Evolutionary conservation across 1,140 invertebrate species (phyloP), one percentile per base, ranked within the genome.

Genomic region (Linepithema humile): DNA sequence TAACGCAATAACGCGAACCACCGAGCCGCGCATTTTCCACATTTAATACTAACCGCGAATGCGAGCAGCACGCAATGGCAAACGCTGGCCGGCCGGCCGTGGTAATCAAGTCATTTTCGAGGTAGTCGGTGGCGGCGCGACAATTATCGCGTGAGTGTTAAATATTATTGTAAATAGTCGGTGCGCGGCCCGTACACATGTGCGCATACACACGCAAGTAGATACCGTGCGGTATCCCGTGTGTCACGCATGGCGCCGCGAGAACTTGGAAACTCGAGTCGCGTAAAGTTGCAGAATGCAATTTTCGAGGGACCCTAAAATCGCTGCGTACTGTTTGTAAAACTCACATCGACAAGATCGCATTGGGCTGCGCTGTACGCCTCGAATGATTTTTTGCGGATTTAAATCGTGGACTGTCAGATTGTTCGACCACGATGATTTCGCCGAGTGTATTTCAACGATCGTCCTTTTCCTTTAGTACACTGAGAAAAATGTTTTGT

Each of bases 71-170:
- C 75, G 75, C 75, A 70, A 80, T 78, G 35, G 60, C 48, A 20
- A 15, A 29, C 43, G 43, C 43, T 15, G 43, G 0, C 40, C n/a
- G n/a, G 40, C 48, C 64, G 35, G 32, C 29, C 20, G 45, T 20
- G 48, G 17, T 70, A 40, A 80, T 80, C 64, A 70, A 69, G 75
- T 70, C 64, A 80, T 70, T 80, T 70, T 70, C 75, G 75, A 80
- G 64, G 64, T 48, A 35, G 7, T 35, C 72, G 55, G 43, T 20
- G 53, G 17, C 72, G 65, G 26, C 45, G 26, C 72, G 38, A 32
- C 23, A 26, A 40, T 55, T 43, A 65, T 80, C 35, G 75, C 62
- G 48, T 69, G 75, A 40, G 35, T 17, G 62, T 80, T 78, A 80
- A 80, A 69, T 69, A 69, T 69, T 69, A 40, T 55, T 55, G 48